Evolutionary conservation across 2,888 invertebrate genomes (phyloP), one percentile per base, ranked within the genome.

Genomic region (Chrysolina americana): DNA sequence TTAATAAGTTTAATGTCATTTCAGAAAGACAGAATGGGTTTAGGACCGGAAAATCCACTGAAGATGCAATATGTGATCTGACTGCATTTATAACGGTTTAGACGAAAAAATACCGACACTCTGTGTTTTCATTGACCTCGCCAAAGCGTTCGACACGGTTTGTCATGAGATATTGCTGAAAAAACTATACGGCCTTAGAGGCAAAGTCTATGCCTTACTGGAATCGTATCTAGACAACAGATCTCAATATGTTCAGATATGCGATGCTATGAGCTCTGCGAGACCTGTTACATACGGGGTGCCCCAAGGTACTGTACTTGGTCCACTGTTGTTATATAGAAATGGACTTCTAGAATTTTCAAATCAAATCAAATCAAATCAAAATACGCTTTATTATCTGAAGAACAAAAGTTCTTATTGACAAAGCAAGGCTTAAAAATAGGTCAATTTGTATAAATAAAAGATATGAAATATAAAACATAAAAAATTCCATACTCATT

Each of bases 221-320:
- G 41, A 70, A 68, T 65, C 66, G 9, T 65, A 70, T 65, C 28
- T 68, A 36, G n/a, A 47, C 10, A 59, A 59, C 10, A 68, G 59
- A 68, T n/a, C 50, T n/a, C 69, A 68, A 68, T 68, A 23, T 68
- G 69, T 68, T 17, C 17, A 59, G 17, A 64, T 68, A 1, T 36
- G 23, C 9, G 53, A 56, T n/a, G 36, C 21, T 2, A 70, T 41
- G 44, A 70, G 64, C n/a, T 41, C 23, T 41, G 21, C 21, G 13
- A 44, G 41, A 41, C 19, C 21, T 41, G 64, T 70, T 15, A 70
- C 47, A 15, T 70, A 36, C 47, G 41, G 41, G 21, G 70, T 70
- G 2, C 70, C 64, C 6, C 70, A 70, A 65, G 47, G 70, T 41
- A 65, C 64, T 19, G 64, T 70, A 19, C 36, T 65, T 15, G 59